These are phyloP conservation scores for Rhinella marina DNA, from an alignment of 2,797 vertebrate species.

Conservation along the genomic window DNA sequence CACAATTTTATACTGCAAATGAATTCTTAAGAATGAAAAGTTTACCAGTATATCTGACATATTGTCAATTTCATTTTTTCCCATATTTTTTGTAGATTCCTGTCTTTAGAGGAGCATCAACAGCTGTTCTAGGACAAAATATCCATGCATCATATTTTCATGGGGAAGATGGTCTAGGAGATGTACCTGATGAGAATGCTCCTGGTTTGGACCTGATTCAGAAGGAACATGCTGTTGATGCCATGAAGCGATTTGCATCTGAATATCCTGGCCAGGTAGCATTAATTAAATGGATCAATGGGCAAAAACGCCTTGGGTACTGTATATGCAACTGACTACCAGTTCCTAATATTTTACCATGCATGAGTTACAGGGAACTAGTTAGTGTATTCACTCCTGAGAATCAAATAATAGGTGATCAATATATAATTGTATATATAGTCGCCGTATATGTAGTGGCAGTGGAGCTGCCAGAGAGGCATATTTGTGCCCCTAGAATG, in stretches of 20 bases:
- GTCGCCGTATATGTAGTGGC: too few relatives aligned
- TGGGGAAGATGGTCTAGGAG: conserved; percentile 78
- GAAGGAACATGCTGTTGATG: conserved; percentile 71
- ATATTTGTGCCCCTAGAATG: too few relatives aligned
- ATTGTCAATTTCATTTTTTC: background rate
- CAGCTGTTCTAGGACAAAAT: conserved; percentile 70
- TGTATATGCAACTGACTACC: background rate
- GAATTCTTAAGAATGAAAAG: background rate
- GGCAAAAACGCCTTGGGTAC: background rate
- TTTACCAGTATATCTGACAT: too few relatives aligned
- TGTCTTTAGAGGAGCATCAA: conserved; percentile 75
- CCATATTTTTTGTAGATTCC: conserved; percentile 73
- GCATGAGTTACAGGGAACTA: background rate
- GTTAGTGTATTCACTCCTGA: background rate
- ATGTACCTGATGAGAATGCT: conserved; percentile 74
- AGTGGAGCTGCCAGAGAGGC: too few relatives aligned
- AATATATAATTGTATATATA: background rate
- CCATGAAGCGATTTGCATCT: conserved; percentile 76
- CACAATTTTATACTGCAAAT: background rate
- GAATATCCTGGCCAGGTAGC: conserved; percentile 76
- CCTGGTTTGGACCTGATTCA: conserved; percentile 73
- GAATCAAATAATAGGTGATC: background rate
- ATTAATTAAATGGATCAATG: background rate
- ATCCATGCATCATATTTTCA: conserved; percentile 71
- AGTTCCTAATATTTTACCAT: background rate